Evolutionary conservation across 2,113 vertebrate species (phyloP).

Genomic region (Collichthys lucidus): DNA sequence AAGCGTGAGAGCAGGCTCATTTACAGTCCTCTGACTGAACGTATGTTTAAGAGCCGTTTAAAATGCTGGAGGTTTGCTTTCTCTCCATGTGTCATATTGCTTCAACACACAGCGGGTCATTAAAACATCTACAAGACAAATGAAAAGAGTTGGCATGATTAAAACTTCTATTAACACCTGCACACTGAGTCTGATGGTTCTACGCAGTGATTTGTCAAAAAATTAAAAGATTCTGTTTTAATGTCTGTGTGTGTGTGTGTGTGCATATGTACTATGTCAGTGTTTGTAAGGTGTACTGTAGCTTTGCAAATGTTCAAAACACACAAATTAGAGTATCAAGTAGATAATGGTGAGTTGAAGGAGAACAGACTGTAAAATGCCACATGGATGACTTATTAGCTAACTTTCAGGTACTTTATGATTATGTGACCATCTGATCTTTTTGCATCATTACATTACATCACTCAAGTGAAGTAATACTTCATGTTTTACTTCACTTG

Average conservation of each 20-base stretch:
- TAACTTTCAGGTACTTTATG: too few species aligned
- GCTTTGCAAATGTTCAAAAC: too few species aligned
- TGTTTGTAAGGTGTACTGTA: not conserved
- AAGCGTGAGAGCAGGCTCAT: too few species aligned
- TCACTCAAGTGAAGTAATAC: too few species aligned
- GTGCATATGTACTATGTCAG: not conserved
- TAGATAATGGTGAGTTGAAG: too few species aligned
- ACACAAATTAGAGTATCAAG: too few species aligned
- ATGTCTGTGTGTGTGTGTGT: too few species aligned
- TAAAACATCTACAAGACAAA: constrained; percentile 59
- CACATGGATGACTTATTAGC: too few species aligned
- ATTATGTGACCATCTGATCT: too few species aligned
- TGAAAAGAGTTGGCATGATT: constrained; percentile 43
- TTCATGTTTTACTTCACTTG: too few species aligned
- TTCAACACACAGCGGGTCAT: constrained; percentile 51
- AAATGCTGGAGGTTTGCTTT: constrained; percentile 42
- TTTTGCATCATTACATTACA: too few species aligned
- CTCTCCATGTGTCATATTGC: constrained; percentile 38
- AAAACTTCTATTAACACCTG: constrained; percentile 41
- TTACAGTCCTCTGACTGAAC: constrained; percentile 34
- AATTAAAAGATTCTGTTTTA: not conserved
- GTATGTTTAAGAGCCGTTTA: constrained; percentile 67
- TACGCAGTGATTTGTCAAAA: constrained; percentile 15
- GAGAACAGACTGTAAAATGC: too few species aligned
- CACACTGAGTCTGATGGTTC: constrained; percentile 9